These are phyloP conservation scores for Aporophyla lueneburgensis DNA, from an alignment of 2,888 invertebrate genomes.

Conservation along the genomic window DNA sequence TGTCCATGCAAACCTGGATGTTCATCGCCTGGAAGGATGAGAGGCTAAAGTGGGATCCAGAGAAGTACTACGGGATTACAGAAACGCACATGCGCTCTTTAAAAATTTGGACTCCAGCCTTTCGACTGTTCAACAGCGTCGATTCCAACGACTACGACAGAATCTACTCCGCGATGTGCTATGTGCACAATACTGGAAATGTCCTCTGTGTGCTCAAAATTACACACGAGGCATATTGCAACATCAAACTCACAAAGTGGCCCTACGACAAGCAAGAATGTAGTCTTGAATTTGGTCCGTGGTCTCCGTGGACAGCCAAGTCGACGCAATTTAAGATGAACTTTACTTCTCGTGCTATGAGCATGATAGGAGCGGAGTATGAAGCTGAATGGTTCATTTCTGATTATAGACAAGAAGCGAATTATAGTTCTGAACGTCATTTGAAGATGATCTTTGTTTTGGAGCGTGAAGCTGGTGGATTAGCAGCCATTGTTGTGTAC, in stretches of 20 bases:
- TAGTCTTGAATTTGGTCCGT: conserved; percentile 59
- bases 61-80: conserved; percentile 67
- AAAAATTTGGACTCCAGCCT: conserved; percentile 68
- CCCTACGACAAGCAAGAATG: conserved; percentile 75
- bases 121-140: conserved; percentile 66
- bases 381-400: conserved; percentile 76
- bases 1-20: conserved; percentile 65
- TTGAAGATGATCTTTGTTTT: conserved; percentile 72
- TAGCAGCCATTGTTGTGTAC: conserved; percentile 71
- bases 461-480: conserved; percentile 71
- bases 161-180: conserved; percentile 54
- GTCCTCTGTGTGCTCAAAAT: conserved; percentile 53
- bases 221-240: conserved; percentile 57
- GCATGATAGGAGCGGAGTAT: conserved; percentile 66
- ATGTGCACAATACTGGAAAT: conserved; percentile 58
- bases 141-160: conserved; percentile 35
- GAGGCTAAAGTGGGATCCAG: conserved; percentile 73
- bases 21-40: conserved; percentile 68
- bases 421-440: conserved; percentile 55
- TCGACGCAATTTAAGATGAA: conserved; percentile 53
- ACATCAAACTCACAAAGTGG: conserved; percentile 71
- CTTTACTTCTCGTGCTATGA: conserved; percentile 55
- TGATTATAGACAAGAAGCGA: conserved; percentile 63
- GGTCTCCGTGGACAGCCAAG: neutral
- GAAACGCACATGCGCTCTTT: conserved; percentile 22